Percentiles rank a stretch among this genome's conserved stretches.
Evolutionary conservation across 2,113 vertebrate species (phyloP).

Genomic region (Podarcis cretensis): DNA sequence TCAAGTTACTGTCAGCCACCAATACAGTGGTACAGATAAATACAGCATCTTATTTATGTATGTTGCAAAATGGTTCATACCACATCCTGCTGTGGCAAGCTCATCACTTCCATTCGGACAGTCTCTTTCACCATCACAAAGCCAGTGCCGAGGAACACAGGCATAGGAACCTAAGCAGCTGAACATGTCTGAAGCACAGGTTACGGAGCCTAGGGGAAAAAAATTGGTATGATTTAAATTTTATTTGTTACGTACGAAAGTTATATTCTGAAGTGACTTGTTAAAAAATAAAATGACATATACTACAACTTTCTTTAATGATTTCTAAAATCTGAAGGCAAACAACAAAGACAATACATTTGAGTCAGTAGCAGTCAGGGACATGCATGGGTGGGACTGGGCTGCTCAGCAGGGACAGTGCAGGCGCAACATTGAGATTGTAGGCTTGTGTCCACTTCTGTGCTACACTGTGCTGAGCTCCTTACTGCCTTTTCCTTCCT

Average conservation of each 20-base stretch:
- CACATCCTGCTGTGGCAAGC: conserved; percentile 92
- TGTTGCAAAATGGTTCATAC: conserved; percentile 68
- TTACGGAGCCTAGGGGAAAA: conserved; percentile 82
- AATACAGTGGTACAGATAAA: no score
- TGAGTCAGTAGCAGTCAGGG: no score
- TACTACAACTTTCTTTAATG: neutral
- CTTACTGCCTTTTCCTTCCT: no score
- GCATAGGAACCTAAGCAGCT: conserved; percentile 92
- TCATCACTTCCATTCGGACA: conserved; percentile 96
- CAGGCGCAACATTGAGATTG: no score
- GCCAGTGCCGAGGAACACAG: conserved; percentile 94
- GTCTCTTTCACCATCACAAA: conserved; percentile 96
- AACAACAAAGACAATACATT: neutral
- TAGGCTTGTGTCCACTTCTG: no score
- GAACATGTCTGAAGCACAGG: conserved; percentile 91
- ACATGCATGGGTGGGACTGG: no score
- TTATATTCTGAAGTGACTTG: neutral
- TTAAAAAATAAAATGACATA: neutral
- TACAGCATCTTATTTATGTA: no score
- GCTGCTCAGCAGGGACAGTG: no score
- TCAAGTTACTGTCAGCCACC: neutral
- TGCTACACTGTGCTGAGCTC: no score
- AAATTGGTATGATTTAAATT: neutral
- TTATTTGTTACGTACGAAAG: neutral
- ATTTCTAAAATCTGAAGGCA: neutral